Conservation (phyloP, 1,140 invertebrate species). For the Panagrolaimus sp. region DNA sequence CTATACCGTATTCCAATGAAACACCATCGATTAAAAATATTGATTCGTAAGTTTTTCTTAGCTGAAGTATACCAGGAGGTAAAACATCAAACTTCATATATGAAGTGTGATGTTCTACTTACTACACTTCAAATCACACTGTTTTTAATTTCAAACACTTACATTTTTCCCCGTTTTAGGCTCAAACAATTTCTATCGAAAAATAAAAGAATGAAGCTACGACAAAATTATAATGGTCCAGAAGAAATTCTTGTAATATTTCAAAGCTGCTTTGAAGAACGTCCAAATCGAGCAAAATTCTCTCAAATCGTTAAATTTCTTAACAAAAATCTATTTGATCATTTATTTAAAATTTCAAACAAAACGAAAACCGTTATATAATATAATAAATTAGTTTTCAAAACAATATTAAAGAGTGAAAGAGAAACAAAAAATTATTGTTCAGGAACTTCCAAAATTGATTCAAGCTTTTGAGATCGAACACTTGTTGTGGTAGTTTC, state of each 20-base stretch:
- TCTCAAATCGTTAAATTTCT: neutral
- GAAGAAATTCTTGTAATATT: constrained; percentile 4
- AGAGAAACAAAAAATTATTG: too few relatives aligned
- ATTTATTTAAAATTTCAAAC: neutral
- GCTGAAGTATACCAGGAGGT: neutral
- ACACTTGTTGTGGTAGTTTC: too few relatives aligned
- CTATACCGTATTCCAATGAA: neutral
- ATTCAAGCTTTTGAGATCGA: too few relatives aligned
- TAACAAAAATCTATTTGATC: neutral
- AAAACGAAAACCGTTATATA: too few relatives aligned
- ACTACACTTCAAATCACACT: too few relatives aligned
- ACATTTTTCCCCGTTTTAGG: neutral
- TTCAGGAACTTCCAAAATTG: too few relatives aligned
- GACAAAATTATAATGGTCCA: neutral
- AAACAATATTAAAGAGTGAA: too few relatives aligned
- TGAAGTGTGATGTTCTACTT: too few relatives aligned
- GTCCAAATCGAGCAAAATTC: neutral
- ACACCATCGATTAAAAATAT: neutral
- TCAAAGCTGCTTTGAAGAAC: neutral
- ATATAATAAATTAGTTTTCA: too few relatives aligned
- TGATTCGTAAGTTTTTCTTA: constrained; percentile 10
- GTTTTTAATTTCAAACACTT: too few relatives aligned
- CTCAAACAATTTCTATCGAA: neutral
- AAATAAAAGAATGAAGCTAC: neutral
- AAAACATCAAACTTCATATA: too few relatives aligned